These are phyloP conservation scores for Collichthys lucidus DNA, from an alignment of 2,113 vertebrate species.

Conservation along the genomic window DNA sequence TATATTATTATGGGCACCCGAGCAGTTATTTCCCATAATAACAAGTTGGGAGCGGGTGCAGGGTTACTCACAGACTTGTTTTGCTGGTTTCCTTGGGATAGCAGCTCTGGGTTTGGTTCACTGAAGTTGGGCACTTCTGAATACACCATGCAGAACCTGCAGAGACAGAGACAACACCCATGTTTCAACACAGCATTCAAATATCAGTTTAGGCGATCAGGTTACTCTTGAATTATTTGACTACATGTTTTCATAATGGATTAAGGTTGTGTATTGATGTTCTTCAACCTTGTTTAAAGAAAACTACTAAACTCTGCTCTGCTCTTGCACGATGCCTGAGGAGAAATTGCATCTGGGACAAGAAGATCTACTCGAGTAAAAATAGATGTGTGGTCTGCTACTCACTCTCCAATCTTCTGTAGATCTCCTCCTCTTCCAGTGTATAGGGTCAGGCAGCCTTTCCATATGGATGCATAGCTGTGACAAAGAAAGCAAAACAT, in stretches of 20 bases:
- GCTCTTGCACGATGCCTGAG: neutral
- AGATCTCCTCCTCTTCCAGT: conserved; percentile 97
- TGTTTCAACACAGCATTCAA: neutral
- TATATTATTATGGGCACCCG: too few species aligned
- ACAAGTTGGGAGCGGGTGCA: neutral
- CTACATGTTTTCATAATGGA: neutral
- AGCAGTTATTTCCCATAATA: neutral
- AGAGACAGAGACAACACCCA: neutral
- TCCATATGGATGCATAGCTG: conserved; percentile 98
- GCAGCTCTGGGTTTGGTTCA: conserved; percentile 92
- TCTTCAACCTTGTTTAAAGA: neutral
- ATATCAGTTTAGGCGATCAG: neutral
- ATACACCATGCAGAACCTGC: conserved; percentile 99
- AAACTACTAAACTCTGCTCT: neutral
- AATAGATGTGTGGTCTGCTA: conserved; percentile 48
- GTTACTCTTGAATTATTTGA: neutral
- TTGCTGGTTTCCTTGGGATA: conserved; percentile 85
- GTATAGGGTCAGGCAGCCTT: conserved; percentile 97
- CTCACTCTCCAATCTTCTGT: conserved; percentile 99
- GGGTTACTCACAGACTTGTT: conserved; percentile 90
- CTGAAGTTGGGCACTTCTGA: conserved; percentile 99
- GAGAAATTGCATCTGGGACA: neutral
- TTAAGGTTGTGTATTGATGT: too few species aligned
- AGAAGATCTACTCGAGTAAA: neutral
- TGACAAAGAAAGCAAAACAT: conserved; percentile 59